Conservation (phyloP, 2,113 vertebrate genomes). For the Carassius auratus region DNA sequence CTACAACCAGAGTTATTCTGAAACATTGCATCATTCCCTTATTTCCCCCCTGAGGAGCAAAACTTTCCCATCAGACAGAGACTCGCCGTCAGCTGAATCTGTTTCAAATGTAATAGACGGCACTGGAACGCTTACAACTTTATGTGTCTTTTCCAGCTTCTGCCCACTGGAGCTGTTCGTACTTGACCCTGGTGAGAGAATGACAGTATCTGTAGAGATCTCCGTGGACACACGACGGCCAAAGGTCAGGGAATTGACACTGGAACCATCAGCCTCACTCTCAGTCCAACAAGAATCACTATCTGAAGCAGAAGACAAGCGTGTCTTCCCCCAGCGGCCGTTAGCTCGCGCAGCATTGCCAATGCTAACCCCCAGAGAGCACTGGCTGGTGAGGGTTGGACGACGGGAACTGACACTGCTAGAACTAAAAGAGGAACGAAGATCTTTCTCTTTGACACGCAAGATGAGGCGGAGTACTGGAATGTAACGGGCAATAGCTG, state of each 20-base stretch:
- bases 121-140: conserved; percentile 24
- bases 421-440: conserved; percentile 73
- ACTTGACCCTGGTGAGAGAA: conserved; percentile 38
- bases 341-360: conserved; percentile 44
- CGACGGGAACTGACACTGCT: conserved; percentile 72
- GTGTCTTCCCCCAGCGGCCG: conserved; percentile 63
- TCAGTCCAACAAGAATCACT: conserved; percentile 79
- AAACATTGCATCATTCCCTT: neutral
- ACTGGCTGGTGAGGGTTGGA: conserved; percentile 73
- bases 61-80: conserved; percentile 46
- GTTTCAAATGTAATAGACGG: conserved; percentile 18
- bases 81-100: conserved; percentile 39
- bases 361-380: conserved; percentile 64
- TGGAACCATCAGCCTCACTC: conserved; percentile 69
- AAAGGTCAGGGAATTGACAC: conserved; percentile 59
- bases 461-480: conserved; percentile 77
- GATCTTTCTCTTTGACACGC: conserved; percentile 69
- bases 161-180: conserved; percentile 17
- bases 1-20: neutral
- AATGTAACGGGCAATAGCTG: conserved; percentile 79
- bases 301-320: conserved; percentile 75
- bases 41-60: conserved; percentile 45
- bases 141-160: conserved; percentile 34
- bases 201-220: conserved; percentile 54
- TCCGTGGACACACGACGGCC: conserved; percentile 61